These are phyloP conservation scores for Coregonus clupeaformis DNA, from an alignment of 2,113 vertebrate species.

Conservation along the genomic window DNA sequence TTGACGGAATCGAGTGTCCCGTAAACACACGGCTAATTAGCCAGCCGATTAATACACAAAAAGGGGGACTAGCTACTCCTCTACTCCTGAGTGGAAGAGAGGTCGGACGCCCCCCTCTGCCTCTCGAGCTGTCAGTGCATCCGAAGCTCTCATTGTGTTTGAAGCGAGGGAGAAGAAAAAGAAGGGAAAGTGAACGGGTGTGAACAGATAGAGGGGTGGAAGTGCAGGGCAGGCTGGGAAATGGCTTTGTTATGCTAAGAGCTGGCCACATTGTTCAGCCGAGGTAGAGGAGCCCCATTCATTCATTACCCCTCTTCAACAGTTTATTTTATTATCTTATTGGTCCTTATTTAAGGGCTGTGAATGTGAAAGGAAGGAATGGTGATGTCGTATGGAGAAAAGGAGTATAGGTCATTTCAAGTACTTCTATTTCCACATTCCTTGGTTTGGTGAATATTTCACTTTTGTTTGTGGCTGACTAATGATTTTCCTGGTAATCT, in stretches of 20 bases:
- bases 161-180: conserved; percentile 60
- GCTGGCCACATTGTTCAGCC: conserved; percentile 59
- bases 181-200: conserved; percentile 54
- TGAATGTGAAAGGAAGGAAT: conserved; percentile 16
- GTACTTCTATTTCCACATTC: conserved; percentile 1
- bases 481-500: background rate
- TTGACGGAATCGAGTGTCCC: conserved; percentile 66
- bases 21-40: conserved; percentile 89
- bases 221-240: conserved; percentile 67
- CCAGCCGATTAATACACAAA: conserved; percentile 79
- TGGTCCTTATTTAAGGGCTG: conserved; percentile 25
- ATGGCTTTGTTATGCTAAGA: conserved; percentile 75
- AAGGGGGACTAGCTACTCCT: conserved; percentile 26
- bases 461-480: background rate
- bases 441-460: conserved; percentile 8
- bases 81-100: conserved; percentile 35
- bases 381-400: background rate
- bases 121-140: conserved; percentile 87
- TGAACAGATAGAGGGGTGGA: conserved; percentile 69
- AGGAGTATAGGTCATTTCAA: background rate
- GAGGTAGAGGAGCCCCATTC: conserved; percentile 57
- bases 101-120: conserved; percentile 68
- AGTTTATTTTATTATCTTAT: conserved; percentile 61
- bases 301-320: conserved; percentile 63
- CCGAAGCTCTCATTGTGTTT: conserved; percentile 84